A percentile compares a stretch with the other conserved stretches of the same genome.
These are phyloP conservation scores for Hoplias malabaricus DNA, from an alignment of 2,113 vertebrate species.

Conservation along the genomic window DNA sequence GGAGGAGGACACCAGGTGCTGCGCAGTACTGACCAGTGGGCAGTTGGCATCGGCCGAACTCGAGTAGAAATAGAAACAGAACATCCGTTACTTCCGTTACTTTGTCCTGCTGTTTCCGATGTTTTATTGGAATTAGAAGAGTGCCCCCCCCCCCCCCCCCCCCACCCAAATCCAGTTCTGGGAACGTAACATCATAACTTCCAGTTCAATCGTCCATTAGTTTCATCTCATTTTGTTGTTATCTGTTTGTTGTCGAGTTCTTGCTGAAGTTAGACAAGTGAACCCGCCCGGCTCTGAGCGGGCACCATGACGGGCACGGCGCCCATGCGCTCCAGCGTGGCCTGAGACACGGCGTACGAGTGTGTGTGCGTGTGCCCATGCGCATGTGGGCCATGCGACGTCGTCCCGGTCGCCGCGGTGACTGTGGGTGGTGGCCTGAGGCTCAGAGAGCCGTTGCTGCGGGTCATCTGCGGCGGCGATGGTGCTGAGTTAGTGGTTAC, in stretches of 20 bases:
- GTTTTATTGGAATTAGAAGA: too few species aligned
- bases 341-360: conserved; percentile 89
- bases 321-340: conserved; percentile 90
- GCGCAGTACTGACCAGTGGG: not conserved
- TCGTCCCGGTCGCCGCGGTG: conserved; percentile 61
- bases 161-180: too few species aligned
- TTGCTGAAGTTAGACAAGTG: conserved; percentile 85
- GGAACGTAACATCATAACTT: too few species aligned
- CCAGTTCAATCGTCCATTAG: too few species aligned
- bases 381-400: conserved; percentile 74
- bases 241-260: not conserved
- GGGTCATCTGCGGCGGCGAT: conserved; percentile 78
- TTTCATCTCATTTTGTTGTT: conserved; percentile 5
- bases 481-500: conserved; percentile 91
- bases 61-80: conserved; percentile 28
- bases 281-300: conserved; percentile 92
- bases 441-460: conserved; percentile 86
- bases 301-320: conserved; percentile 97
- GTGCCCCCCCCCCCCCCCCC: too few species aligned
- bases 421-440: conserved; percentile 72
- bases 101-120: too few species aligned
- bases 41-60: conserved; percentile 20
- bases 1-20: conserved; percentile 2
- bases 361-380: conserved; percentile 75
- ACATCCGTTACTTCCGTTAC: not conserved